Conservation (phyloP, 2,888 invertebrate species). For the Sialis fuliginosa region DNA sequence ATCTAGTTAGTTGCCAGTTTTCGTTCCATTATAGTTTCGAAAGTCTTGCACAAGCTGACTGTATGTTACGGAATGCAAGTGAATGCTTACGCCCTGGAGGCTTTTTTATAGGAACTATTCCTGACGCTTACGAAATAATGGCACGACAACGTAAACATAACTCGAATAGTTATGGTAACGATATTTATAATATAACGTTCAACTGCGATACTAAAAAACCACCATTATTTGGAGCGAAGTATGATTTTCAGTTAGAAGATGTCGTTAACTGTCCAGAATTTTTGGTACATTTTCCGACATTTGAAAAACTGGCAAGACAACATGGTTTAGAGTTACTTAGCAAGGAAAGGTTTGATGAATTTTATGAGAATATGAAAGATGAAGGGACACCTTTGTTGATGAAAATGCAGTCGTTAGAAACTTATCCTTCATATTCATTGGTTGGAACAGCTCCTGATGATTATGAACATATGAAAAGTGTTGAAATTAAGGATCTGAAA, state of each 20-base stretch:
- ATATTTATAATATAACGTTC: constrained; percentile 57
- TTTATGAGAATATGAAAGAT: constrained; percentile 44
- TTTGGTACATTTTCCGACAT: constrained; percentile 79
- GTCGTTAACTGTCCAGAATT: constrained; percentile 99
- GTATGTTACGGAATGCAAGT: constrained; percentile 83
- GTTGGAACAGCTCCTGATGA: constrained; percentile 42
- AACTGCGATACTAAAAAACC: constrained; percentile 45
- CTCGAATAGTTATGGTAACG: constrained; percentile 53
- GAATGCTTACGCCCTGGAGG: constrained; percentile 82
- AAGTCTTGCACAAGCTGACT: constrained; percentile 69
- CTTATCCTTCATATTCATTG: constrained; percentile 50
- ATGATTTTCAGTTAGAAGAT: constrained; percentile 88
- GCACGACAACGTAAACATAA: constrained; percentile 42
- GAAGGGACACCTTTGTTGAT: constrained; percentile 43
- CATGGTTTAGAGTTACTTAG: constrained; percentile 51
- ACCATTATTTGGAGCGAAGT: constrained; percentile 88
- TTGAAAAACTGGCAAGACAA: constrained; percentile 54
- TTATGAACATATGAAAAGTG: constrained; percentile 54
- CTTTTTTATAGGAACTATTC: constrained; percentile 91
- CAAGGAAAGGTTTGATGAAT: constrained; percentile 62
- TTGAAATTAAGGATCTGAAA: constrained; percentile 25
- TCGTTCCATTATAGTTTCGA: constrained; percentile 96
- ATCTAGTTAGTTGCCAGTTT: constrained; percentile 94
- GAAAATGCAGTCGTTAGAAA: constrained; percentile 67
- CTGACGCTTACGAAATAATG: constrained; percentile 85